Evolutionary conservation across 2,797 vertebrate genomes (phyloP), one percentile per base, ranked within the genome.

Genomic region (Atherinosoma microstoma): DNA sequence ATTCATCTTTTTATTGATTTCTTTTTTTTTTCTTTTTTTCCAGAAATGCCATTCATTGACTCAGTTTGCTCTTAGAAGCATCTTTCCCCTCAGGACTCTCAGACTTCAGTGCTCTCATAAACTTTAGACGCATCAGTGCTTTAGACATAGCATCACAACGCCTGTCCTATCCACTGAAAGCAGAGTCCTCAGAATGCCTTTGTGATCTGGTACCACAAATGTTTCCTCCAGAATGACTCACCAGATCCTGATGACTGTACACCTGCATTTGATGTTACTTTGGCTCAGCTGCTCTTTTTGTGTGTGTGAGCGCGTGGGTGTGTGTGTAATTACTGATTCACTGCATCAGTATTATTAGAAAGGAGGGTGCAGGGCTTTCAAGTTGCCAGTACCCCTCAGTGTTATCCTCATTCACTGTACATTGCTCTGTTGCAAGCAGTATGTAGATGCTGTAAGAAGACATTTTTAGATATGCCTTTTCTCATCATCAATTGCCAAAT

Each of bases 401-500:
- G 59, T 80, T 67, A 72, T 58, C 71, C 75, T 75, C 54, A 34
- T 69, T 70, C 79, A 64, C 60, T 67, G 51, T 82, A 70, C 75
- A 40, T 74, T 81, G 60, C 84, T 80, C 65, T 63, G 58, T 80
- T 73, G 67, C 53, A 66, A 79, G 69, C 78, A 76, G 74, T 32
- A 61, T 70, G 76, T 49, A 59, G 67, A 87, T 69, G 64, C 22
- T 75, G 59, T 70, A 18, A 63, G 58, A 68, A 70, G 62, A 65
- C 75, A 60, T 67, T 53, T 76, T 62, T 65, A 22, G 57, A 85
- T 80, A 89, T 87, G 87, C 87, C 88, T 91, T 93, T 79, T 89
- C 77, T 84, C 66, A 58, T 84, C 71, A 84, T 65, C 70, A 89
- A 86, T 91, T 91, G 89, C 89, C 90, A 92, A 91, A 91, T 91